Base-by-base conservation (phyloP, 2,113 vertebrate genomes). In the Hippocampus barbouri region DNA sequence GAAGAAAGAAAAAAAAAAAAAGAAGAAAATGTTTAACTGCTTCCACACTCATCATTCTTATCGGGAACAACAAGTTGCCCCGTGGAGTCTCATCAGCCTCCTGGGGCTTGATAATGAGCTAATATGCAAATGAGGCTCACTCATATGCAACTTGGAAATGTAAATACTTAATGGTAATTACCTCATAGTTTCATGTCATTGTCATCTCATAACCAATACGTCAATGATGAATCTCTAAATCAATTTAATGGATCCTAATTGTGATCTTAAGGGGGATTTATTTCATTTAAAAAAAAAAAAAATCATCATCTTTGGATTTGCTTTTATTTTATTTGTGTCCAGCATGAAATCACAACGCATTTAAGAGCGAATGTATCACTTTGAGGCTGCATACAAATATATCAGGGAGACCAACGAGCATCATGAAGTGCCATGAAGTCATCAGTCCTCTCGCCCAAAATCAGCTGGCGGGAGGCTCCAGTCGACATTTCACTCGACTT, bases 21-120 rank as follows among this genome's bases (percentile, higher is more conserved):
- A 66, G 5, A 59, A 43, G 60, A 67, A 70, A 68, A 59, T 70
- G 60, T 43, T 61, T 18, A 64, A 75, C 56, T 38, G 47, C 61
- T 72, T 81, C 75, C 63, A 72, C 62, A 72, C 79, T 69, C 59
- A 61, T 79, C 60, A 47, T 66, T 81, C 70, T 83, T 82, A 80
- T 85, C 81, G 40, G 71, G 47, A 54, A 64, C 25, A 75, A 74
- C 77, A 85, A 66, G 64, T 34, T 53, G 75, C 67, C 53, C 61
- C 66, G 62, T 69, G 66, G 72, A 78, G 75, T 74, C 71, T 69
- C 41, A 27, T 53, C 65, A 68, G 78, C 66, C 61, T 78, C 65
- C 70, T 65, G 51, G 21, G 27, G 27, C 56, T 34, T 65, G 68
- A 53, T 68, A 65, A 72, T 73, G 73, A 71, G 71, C 34, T 23